Conservation (phyloP, 2,797 vertebrate species). For the Gobio occitaniae region DNA sequence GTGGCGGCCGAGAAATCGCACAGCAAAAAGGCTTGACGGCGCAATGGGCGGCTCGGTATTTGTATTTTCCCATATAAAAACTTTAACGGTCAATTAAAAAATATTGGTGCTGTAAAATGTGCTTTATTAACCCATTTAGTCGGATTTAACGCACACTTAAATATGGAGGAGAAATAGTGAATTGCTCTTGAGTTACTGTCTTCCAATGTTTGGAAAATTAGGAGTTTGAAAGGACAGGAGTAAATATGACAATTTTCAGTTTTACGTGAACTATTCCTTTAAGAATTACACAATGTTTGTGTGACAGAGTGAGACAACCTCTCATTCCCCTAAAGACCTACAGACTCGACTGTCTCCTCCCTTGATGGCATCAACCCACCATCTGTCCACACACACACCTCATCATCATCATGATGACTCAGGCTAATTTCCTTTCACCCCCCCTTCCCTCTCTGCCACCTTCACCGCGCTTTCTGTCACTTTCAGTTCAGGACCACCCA, state of each 20-base stretch:
- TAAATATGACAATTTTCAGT: background rate
- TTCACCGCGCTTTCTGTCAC: conserved; percentile 8
- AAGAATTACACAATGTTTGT: conserved; percentile 23
- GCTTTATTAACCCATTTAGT: too few relatives aligned
- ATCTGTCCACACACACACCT: conserved; percentile 57
- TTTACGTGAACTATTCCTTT: background rate
- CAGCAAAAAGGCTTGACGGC: too few relatives aligned
- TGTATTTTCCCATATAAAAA: too few relatives aligned
- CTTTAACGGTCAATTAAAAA: too few relatives aligned
- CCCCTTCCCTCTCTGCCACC: background rate
- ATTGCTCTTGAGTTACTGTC: background rate
- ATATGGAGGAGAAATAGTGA: too few relatives aligned
- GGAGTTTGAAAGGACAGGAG: background rate
- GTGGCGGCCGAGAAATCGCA: too few relatives aligned
- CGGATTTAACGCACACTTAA: too few relatives aligned
- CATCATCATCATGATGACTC: conserved; percentile 54
- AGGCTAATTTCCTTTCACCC: conserved; percentile 47
- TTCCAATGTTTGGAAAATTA: background rate
- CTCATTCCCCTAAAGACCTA: conserved; percentile 37
- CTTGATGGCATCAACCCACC: conserved; percentile 44
- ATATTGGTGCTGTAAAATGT: too few relatives aligned
- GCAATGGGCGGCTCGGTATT: too few relatives aligned
- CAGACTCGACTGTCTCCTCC: conserved; percentile 18
- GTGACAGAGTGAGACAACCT: background rate
- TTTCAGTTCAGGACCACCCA: conserved; percentile 20